phyloP scores from a whole-genome alignment of 2,113 vertebrate species.

The Collichthys lucidus region DNA sequence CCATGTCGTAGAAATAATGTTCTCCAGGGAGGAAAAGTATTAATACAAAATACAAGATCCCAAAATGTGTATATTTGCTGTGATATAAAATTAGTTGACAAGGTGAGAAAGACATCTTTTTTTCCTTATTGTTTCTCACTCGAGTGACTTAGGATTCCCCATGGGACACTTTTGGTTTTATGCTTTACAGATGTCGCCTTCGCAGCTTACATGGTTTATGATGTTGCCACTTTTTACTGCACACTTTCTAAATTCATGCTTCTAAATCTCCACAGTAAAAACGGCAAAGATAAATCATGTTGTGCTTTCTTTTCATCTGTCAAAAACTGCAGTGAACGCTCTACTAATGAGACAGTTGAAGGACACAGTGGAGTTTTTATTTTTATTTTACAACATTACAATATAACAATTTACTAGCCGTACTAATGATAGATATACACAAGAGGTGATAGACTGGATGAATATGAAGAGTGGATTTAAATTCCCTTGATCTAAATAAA shows the following conservation, averaged over 20 bases:
- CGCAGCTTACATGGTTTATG: slow-evolving; percentile 23
- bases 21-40: neutral
- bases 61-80: neutral
- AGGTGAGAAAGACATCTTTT: neutral
- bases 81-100: neutral
- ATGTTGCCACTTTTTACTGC: neutral
- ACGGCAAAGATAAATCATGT: slow-evolving; percentile 14
- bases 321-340: neutral
- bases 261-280: neutral
- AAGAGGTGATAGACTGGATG: neutral
- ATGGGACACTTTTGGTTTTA: slow-evolving; percentile 12
- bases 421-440: neutral
- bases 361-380: neutral
- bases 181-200: slow-evolving; percentile 23
- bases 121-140: neutral
- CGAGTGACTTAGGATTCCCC: slow-evolving; percentile 1
- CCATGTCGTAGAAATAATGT: neutral
- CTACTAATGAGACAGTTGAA: slow-evolving; percentile 15
- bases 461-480: neutral
- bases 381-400: neutral
- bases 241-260: slow-evolving; percentile 2
- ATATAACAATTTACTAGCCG: neutral
- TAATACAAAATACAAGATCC: neutral
- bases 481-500: slow-evolving; percentile 10
- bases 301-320: slow-evolving; percentile 13